phyloP scores from a whole-genome alignment of 2,113 vertebrate genomes.

The Oreochromis tanganicae region DNA sequence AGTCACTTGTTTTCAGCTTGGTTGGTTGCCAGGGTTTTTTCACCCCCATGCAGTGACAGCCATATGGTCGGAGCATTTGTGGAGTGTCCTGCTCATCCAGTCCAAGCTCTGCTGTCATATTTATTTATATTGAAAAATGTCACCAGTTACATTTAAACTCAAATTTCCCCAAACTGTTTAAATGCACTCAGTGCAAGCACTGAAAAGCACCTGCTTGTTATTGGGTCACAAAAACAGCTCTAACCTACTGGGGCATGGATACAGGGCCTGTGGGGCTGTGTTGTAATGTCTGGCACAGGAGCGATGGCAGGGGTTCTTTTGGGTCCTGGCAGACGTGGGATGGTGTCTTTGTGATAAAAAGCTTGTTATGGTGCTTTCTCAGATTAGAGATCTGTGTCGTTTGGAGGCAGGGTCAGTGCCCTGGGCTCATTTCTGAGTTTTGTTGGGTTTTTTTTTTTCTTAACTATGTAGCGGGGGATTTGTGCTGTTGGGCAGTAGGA shows the following conservation, averaged over 20 bases:
- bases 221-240: not conserved
- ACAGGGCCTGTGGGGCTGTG: not conserved
- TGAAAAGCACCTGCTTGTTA: not conserved
- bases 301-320: not conserved
- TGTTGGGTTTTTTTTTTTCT: not conserved
- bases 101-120: not conserved
- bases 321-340: not conserved
- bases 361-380: not conserved
- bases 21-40: not conserved
- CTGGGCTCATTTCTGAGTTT: not conserved
- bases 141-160: not conserved
- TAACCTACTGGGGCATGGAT: not conserved
- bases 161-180: not conserved
- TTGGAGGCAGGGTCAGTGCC: not conserved
- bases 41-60: slow-evolving; percentile 12
- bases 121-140: not conserved
- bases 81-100: not conserved
- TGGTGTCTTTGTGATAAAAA: not conserved
- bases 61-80: slow-evolving; percentile 15
- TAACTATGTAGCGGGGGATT: not conserved
- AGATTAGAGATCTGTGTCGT: not conserved
- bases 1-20: not conserved
- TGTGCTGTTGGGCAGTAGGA: not conserved
- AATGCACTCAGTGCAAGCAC: not conserved
- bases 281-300: not conserved